These are phyloP conservation scores for Gavialis gangeticus DNA, from an alignment of 2,113 vertebrate species.

Conservation along the genomic window DNA sequence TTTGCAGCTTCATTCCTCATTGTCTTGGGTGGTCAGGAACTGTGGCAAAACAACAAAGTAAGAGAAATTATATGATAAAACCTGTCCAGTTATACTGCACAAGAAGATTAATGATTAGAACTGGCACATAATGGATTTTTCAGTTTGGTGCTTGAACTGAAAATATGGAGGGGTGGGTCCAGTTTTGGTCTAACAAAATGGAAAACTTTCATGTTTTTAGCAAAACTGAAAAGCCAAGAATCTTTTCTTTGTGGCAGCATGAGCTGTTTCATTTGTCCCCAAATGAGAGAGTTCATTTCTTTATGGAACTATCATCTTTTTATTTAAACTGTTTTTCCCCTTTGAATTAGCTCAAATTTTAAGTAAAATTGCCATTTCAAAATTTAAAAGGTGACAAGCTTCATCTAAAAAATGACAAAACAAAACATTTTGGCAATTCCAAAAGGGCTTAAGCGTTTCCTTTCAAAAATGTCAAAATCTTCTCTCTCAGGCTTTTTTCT, in stretches of 20 bases:
- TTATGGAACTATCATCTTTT: neutral
- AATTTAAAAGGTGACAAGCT: neutral
- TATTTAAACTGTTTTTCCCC: neutral
- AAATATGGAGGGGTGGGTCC: no score
- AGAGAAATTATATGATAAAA: neutral
- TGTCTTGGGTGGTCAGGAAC: neutral
- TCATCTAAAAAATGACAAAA: neutral
- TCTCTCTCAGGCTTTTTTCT: neutral
- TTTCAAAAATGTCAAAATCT: neutral
- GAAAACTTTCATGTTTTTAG: no score
- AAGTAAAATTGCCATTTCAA: neutral
- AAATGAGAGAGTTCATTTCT: neutral
- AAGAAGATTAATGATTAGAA: neutral
- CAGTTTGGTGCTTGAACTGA: neutral
- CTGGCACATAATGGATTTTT: neutral
- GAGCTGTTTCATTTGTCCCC: neutral
- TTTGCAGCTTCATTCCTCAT: neutral
- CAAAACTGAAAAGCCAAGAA: no score
- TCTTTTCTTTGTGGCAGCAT: neutral
- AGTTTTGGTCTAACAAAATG: no score
- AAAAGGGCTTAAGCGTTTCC: neutral
- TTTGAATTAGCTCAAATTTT: neutral
- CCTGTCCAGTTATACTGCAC: fast-evolving
- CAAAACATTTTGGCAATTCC: neutral
- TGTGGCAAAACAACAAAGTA: neutral